Evolutionary conservation across 2,113 vertebrate species (phyloP).

Genomic region (Deroptyus accipitrinus): DNA sequence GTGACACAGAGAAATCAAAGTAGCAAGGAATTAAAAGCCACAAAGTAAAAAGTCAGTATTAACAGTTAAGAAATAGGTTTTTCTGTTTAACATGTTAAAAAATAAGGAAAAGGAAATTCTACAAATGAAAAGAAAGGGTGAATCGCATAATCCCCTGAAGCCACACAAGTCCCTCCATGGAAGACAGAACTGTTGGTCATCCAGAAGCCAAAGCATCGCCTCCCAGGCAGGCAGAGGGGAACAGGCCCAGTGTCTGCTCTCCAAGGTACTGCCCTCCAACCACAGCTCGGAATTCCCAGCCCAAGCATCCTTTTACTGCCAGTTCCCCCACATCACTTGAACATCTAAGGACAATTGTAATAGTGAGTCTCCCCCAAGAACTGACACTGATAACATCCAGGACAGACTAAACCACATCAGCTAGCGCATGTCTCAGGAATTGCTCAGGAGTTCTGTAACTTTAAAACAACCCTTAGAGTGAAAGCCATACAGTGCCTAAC

Average conservation of each 20-base stretch:
- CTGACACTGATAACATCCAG: neutral
- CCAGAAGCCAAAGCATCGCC: neutral
- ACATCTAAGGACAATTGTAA: too few relatives aligned
- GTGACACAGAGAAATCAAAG: neutral
- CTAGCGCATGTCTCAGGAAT: neutral
- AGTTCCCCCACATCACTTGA: neutral
- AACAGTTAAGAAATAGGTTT: neutral
- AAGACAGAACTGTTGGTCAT: neutral
- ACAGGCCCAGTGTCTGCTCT: neutral
- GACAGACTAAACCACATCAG: accelerated
- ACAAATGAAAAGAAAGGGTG: neutral
- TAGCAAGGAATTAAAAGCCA: neutral
- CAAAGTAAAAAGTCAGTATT: neutral
- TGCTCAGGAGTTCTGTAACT: neutral
- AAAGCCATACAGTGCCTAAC: neutral
- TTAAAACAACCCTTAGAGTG: neutral
- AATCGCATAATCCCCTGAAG: neutral
- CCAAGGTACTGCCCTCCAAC: neutral
- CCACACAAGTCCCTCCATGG: neutral
- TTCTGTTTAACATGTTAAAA: neutral
- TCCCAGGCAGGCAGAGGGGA: neutral
- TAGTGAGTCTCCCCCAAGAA: neutral
- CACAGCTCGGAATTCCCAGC: accelerated
- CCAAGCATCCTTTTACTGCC: accelerated
- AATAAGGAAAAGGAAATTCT: neutral